Evolutionary conservation across 2,888 invertebrate genomes (phyloP).

Genomic region (Fragum fragum): DNA sequence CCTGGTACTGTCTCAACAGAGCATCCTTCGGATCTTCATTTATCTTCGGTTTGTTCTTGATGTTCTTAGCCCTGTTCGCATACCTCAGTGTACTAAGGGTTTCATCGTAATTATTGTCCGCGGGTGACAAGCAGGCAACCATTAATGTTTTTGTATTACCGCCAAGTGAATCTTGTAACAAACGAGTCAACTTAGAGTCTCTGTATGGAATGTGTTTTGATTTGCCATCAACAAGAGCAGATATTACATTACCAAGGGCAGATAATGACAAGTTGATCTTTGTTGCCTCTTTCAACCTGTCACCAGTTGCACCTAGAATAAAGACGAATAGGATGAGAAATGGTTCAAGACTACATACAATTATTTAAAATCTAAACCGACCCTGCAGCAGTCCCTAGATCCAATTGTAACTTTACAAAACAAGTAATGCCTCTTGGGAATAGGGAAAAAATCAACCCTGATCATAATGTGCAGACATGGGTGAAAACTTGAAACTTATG

Average conservation of each 20-base stretch:
- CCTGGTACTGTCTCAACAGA: conserved; percentile 93
- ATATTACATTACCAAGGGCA: conserved; percentile 96
- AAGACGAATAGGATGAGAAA: too few species aligned
- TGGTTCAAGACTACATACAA: too few species aligned
- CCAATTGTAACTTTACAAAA: too few species aligned
- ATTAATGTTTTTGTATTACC: conserved; percentile 96
- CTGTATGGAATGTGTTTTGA: conserved; percentile 93
- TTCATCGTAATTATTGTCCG: conserved; percentile 94
- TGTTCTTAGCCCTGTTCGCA: conserved; percentile 94
- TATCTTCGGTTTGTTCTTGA: conserved; percentile 93
- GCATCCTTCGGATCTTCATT: conserved; percentile 97
- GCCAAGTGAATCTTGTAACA: conserved; percentile 87
- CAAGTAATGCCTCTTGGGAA: too few species aligned
- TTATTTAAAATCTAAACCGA: too few species aligned
- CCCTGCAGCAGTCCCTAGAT: too few species aligned
- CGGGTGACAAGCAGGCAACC: conserved; percentile 95
- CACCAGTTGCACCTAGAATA: conserved; percentile 92
- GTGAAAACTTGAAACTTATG: too few species aligned
- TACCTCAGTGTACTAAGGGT: conserved; percentile 93
- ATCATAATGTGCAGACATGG: too few species aligned
- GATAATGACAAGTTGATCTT: conserved; percentile 96
- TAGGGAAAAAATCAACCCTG: too few species aligned
- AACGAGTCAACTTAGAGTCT: conserved; percentile 92
- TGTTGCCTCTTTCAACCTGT: conserved; percentile 94
- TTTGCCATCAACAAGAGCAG: conserved; percentile 94